Conservation (phyloP, 1,140 invertebrate species). For the Diploscapter pachys region DNA sequence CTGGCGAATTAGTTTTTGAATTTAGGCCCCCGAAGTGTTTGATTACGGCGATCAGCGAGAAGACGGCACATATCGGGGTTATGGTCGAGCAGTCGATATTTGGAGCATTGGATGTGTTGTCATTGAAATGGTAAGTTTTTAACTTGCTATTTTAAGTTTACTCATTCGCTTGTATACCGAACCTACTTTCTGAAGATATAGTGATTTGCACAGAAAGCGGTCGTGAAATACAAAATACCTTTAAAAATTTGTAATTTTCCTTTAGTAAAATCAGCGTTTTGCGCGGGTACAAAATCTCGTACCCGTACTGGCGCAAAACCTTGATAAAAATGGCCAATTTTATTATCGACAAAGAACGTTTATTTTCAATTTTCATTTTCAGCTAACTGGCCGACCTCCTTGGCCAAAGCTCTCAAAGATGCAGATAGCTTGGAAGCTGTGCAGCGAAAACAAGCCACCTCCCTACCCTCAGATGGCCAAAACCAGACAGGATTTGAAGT, state of each 20-base stretch:
- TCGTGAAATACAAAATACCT: too few species aligned
- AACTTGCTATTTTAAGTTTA: conserved; percentile 56
- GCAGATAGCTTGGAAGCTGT: conserved; percentile 15
- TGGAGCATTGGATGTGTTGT: conserved; percentile 85
- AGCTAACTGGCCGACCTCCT: conserved; percentile 73
- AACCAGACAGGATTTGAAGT: too few species aligned
- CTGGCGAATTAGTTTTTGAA: neutral
- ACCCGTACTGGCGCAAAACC: too few species aligned
- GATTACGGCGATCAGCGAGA: conserved; percentile 66
- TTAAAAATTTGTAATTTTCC: too few species aligned
- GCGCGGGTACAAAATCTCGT: too few species aligned
- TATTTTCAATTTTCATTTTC: conserved; percentile 57
- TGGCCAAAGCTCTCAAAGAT: conserved; percentile 68
- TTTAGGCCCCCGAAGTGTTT: conserved; percentile 74
- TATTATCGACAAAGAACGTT: conserved; percentile 62
- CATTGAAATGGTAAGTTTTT: conserved; percentile 81
- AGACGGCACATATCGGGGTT: conserved; percentile 72
- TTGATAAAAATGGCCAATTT: too few species aligned
- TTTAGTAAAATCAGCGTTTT: too few species aligned
- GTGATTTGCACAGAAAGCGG: too few species aligned
- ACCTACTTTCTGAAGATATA: too few species aligned
- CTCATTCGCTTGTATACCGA: too few species aligned
- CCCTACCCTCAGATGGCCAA: conserved; percentile 78
- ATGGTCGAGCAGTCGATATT: conserved; percentile 81
- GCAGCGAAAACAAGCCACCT: conserved; percentile 63